Base-by-base conservation (phyloP, 2,797 vertebrate species). In the Octomys mimax region DNA sequence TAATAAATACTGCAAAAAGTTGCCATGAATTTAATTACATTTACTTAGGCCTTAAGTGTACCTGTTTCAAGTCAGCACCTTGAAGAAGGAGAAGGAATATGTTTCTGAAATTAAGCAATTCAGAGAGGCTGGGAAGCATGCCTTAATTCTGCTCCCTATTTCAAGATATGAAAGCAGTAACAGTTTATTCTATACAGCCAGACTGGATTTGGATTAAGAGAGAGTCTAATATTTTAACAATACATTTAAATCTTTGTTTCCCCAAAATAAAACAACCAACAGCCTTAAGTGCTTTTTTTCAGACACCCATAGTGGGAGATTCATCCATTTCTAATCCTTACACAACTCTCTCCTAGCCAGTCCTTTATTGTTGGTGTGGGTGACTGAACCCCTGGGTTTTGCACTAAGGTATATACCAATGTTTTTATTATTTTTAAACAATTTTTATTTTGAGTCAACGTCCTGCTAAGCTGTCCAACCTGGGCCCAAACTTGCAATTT, bases 91-190 rank as follows among this genome's bases (percentile, higher is more conserved):
- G 52, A 61, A 21, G 57, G 33, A 91, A 89, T 26, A 77, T 4
- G 77, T 64, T 95, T 82, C 80, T 77, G 21, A 95, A 94, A 94
- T 87, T 49, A 66, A 84, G 54, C 66, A 91, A 71, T 62, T 87
- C 22, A 94, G 7, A 42, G 80, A 95, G n/a, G 61, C 86, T 61
- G 78, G 68, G 62, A 85, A 90, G 57, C 1, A 71, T 6, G 57
- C 71, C 61, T 95, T 94, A 86, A 89, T 86, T 96, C 82, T 91
- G n/a, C 22, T 16, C 78, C 78, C 26, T 19, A 77, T 87, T 78
- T 82, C 77, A 94, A 42, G n/a, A 54, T 86, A 73, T 54, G 57
- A 94, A 93, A 92, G n/a, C 1, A 2, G 2, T 71, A 87, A 62
- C 4, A 68, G 86, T 59, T 87, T 64, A 46, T 52, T 84, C 42